Conservation (phyloP, 2,797 vertebrate species). For the Mormyrops attenuatus region DNA sequence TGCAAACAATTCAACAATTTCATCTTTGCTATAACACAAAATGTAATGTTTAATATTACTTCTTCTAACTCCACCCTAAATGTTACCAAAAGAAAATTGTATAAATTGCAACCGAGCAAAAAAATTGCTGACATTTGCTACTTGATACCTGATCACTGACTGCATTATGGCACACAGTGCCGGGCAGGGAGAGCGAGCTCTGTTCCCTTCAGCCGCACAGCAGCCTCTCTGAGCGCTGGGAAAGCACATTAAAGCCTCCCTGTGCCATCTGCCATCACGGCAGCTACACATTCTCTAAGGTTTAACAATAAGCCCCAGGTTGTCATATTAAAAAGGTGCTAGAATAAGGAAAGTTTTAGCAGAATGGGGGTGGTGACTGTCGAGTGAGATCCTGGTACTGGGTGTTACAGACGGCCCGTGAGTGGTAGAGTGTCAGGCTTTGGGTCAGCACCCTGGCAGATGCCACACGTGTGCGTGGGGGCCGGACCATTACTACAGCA, state of each 20-base stretch:
- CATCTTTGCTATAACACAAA: not conserved
- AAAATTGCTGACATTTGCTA: not conserved
- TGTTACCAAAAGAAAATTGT: not conserved
- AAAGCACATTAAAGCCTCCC: not conserved
- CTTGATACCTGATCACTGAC: not conserved
- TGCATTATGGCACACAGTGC: not conserved
- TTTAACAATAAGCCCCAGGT: not conserved
- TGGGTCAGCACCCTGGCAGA: not conserved
- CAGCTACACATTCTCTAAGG: constrained; percentile 6
- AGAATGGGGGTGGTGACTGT: not conserved
- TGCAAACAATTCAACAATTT: not conserved
- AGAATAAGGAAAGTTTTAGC: not conserved
- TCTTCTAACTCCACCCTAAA: not conserved
- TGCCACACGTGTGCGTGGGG: not conserved
- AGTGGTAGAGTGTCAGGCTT: not conserved
- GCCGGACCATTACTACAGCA: constrained; percentile 22
- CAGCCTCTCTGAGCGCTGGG: not conserved
- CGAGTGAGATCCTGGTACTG: not conserved
- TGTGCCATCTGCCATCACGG: not conserved
- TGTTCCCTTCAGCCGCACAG: not conserved
- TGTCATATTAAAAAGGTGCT: not conserved
- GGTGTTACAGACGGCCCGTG: not conserved
- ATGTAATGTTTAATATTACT: not conserved
- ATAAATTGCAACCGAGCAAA: not conserved
- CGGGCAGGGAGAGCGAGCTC: not conserved